Evolutionary conservation across 1,140 invertebrate species (phyloP).

Genomic region (Conus ventricosus): DNA sequence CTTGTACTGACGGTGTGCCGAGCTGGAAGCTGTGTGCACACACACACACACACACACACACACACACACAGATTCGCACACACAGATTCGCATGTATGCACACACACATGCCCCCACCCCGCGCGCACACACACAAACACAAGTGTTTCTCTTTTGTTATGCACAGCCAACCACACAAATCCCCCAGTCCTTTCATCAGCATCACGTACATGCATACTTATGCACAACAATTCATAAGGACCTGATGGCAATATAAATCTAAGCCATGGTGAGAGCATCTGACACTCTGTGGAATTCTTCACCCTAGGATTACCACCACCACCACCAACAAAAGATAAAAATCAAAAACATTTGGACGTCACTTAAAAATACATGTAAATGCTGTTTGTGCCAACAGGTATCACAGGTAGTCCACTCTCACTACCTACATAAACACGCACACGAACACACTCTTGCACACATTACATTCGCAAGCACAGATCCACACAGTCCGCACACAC

Average conservation of each 20-base stretch:
- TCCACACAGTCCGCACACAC: no score
- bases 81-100: background rate
- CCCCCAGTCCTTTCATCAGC: background rate
- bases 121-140: background rate
- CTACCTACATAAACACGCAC: background rate
- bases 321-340: no score
- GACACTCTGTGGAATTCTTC: no score
- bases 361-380: no score
- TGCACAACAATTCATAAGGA: background rate
- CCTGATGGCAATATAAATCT: no score
- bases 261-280: no score
- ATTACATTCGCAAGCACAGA: background rate
- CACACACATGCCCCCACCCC: no score
- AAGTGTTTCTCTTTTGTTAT: background rate
- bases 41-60: background rate
- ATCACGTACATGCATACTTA: background rate
- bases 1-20: conserved; percentile 79
- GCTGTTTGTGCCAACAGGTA: no score
- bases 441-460: background rate
- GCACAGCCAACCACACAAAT: no score
- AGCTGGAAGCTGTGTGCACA: conserved; percentile 72
- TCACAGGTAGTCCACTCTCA: no score
- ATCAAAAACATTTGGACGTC: no score
- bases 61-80: background rate
- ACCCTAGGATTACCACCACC: no score